Evolutionary conservation across 2,797 vertebrate genomes (phyloP), one percentile per base, ranked within the genome.

Genomic region (Thripadectes ignobilis): DNA sequence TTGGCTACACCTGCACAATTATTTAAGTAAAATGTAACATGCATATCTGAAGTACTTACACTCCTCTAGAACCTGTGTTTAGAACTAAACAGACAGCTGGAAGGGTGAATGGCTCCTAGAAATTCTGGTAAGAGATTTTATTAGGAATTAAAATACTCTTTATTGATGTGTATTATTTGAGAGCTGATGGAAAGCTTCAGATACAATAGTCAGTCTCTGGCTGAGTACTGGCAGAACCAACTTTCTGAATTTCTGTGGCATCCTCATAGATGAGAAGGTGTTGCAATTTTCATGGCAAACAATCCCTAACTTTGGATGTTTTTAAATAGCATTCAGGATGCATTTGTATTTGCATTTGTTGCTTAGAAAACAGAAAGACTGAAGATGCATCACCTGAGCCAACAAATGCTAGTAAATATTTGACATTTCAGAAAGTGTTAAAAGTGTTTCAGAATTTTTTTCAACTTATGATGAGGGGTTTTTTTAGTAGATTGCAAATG

Each of bases 401-500:
- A 34, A 45, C 12, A 66, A 46, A 76, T 67, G 18, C 51, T 55
- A 55, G 20, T 19, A 81, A 82, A 75, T 29, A 89, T 12, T 21
- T 57, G 57, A 85, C 59, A 80, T 63, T 71, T 82, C 43, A 9
- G 10, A 29, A 86, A 69, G 9, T 59, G 11, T 12, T 82, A 52
- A 84, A 82, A 93, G 59, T 9, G 3, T 46, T 52, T 34, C 39
- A 62, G 67, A 76, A 18, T 51, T 88, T 63, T 24, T 79, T 95
- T 58, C 66, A 80, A 54, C 0, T 80, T 76, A 48, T 15, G 8
- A 39, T 57, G 15, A 92, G 38, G 63, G 17, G 29, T 41, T 63
- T 92, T 63, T 92, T 86, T 79, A 79, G 20, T 27, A 67, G 49
- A 91, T 68, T 83, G n/a, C 36, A 91, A 93, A 87, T 68, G 32